Percentiles rank a stretch among this genome's conserved stretches.
These are phyloP conservation scores for Galerucella calmariensis DNA, from an alignment of 2,888 invertebrate species.

Conservation along the genomic window DNA sequence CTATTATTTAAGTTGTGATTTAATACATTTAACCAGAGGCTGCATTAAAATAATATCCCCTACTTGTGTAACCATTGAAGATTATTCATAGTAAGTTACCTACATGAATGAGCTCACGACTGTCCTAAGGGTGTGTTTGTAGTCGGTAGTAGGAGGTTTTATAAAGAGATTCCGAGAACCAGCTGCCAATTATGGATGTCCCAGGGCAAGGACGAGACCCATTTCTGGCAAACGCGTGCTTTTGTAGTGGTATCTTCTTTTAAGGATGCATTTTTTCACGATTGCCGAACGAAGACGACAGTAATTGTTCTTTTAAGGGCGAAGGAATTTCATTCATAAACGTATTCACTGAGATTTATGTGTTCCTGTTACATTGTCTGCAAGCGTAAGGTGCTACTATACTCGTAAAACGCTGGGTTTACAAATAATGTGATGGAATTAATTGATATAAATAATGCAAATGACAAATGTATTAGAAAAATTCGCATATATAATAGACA, in stretches of 20 bases:
- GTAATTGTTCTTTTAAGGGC: conserved; percentile 35
- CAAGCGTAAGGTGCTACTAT: no score
- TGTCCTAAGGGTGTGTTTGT: conserved; percentile 54
- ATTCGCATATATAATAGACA: no score
- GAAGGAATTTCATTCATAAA: conserved; percentile 27
- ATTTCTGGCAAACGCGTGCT: conserved; percentile 43
- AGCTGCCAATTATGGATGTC: conserved; percentile 49
- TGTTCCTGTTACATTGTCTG: background rate
- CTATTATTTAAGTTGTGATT: background rate
- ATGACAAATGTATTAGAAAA: no score
- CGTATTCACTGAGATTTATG: conserved; percentile 1
- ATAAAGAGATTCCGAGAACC: conserved; percentile 30
- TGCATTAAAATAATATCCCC: background rate
- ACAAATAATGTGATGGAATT: no score
- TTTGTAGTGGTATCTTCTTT: conserved; percentile 39
- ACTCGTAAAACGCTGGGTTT: no score
- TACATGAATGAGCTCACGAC: conserved; percentile 51
- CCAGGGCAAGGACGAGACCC: conserved; percentile 51
- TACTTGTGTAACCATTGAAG: conserved; percentile 34
- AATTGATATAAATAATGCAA: no score
- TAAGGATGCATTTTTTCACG: conserved; percentile 38
- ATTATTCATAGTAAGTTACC: conserved; percentile 43
- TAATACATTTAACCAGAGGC: background rate
- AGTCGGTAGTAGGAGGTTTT: conserved; percentile 40
- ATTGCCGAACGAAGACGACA: conserved; percentile 28